A percentile compares a stretch with the other conserved stretches of the same genome.
Conservation (phyloP, 2,888 invertebrate species). For the Leptopilina drosophilae region DNA sequence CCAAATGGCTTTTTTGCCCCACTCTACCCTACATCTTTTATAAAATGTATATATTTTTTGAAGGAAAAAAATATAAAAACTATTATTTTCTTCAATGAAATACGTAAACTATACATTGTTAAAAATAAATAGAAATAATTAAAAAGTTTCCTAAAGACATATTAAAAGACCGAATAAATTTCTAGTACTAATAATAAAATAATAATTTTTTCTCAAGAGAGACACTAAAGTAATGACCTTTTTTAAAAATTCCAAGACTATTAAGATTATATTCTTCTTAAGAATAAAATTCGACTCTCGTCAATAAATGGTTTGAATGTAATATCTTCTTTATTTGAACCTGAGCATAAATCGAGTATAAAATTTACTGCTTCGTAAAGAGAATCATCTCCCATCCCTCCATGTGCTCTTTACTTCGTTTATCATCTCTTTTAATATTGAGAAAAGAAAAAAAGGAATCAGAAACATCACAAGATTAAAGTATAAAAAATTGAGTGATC, state of each 20-base stretch:
- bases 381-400: background rate
- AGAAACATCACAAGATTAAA: background rate
- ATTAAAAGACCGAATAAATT: background rate
- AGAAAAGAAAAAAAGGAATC: background rate
- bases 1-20: no score
- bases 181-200: background rate
- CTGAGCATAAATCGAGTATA: conserved; percentile 32
- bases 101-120: no score
- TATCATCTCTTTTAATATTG: conserved; percentile 1
- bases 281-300: conserved; percentile 35
- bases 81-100: no score
- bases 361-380: conserved; percentile 28
- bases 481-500: background rate
- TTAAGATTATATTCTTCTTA: conserved; percentile 39
- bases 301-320: conserved; percentile 36
- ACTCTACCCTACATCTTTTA: no score
- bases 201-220: background rate
- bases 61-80: no score
- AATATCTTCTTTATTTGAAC: conserved; percentile 34
- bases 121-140: no score
- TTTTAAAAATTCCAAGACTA: background rate
- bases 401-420: conserved; percentile 1
- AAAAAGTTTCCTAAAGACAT: no score
- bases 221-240: background rate
- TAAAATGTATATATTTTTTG: no score